These are phyloP conservation scores for Mya arenaria DNA, from an alignment of 1,140 invertebrate species.

Conservation along the genomic window DNA sequence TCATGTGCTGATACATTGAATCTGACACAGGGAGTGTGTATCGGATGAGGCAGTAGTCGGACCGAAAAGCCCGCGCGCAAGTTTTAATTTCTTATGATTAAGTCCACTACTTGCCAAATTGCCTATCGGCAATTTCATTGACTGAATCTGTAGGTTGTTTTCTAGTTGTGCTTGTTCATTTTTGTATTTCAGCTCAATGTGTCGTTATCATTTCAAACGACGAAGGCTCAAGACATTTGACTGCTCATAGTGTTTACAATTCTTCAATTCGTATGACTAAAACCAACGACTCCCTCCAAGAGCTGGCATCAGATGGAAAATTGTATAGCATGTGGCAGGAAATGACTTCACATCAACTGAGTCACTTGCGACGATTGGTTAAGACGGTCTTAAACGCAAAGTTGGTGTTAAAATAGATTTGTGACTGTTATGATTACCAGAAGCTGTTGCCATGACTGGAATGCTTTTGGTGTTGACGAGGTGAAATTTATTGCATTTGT, in stretches of 20 bases:
- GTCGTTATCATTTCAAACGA: constrained; percentile 68
- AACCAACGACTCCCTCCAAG: constrained; percentile 67
- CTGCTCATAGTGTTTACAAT: constrained; percentile 67
- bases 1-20: neutral
- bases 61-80: neutral
- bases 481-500: no score
- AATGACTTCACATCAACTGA: constrained; percentile 69
- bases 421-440: no score
- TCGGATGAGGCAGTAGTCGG: neutral
- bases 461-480: no score
- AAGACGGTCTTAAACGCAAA: constrained; percentile 49
- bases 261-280: constrained; percentile 61
- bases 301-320: constrained; percentile 64
- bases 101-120: neutral
- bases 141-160: no score
- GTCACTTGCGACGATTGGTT: constrained; percentile 66
- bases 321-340: constrained; percentile 70
- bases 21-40: neutral
- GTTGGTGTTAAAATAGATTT: constrained; percentile 2
- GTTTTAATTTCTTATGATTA: neutral
- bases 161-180: neutral
- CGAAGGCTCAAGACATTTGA: constrained; percentile 63
- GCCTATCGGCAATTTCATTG: no score
- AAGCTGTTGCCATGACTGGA: no score
- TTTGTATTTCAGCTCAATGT: constrained; percentile 57